Percentiles rank a stretch among this genome's conserved stretches.
phyloP scores from a whole-genome alignment of 2,113 vertebrate species.

The Tylochromis polylepis region DNA sequence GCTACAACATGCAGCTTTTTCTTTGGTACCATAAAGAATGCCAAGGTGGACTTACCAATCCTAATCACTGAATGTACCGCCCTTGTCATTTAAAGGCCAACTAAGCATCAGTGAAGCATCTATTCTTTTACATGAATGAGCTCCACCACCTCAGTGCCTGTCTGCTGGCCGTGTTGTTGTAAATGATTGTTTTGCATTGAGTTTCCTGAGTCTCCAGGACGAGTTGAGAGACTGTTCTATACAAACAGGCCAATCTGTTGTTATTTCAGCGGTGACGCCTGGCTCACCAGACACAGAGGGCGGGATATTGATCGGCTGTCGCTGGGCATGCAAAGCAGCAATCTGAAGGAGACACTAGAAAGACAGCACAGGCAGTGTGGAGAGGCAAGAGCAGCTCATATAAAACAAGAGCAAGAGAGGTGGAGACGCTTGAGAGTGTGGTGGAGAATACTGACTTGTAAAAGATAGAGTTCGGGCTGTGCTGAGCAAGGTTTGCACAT shows the following conservation, averaged over 20 bases:
- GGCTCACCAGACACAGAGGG: conserved; percentile 43
- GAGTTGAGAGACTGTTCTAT: conserved; percentile 53
- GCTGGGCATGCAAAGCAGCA: conserved; percentile 63
- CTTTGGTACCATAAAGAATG: not conserved
- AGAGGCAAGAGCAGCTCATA: conserved; percentile 17
- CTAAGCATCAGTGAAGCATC: not conserved
- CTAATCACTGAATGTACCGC: not conserved
- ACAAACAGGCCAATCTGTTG: conserved; percentile 59
- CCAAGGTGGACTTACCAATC: not conserved
- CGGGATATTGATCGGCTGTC: conserved; percentile 53
- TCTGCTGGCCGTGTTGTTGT: conserved; percentile 29
- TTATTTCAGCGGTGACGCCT: conserved; percentile 59
- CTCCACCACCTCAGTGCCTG: not conserved
- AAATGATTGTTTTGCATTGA: conserved; percentile 63
- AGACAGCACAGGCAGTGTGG: conserved; percentile 6
- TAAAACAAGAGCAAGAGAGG: not conserved
- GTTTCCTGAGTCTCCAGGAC: conserved; percentile 43
- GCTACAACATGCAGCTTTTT: not conserved
- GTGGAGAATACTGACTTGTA: conserved; percentile 25
- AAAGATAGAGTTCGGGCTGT: not conserved
- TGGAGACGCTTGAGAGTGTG: not conserved
- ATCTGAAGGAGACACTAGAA: conserved; percentile 57
- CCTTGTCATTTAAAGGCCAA: conserved; percentile 17
- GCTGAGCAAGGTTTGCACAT: not conserved
- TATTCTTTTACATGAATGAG: not conserved